Evolutionary conservation across 2,888 invertebrate species (phyloP).

Genomic region (Thelaira solivaga): DNA sequence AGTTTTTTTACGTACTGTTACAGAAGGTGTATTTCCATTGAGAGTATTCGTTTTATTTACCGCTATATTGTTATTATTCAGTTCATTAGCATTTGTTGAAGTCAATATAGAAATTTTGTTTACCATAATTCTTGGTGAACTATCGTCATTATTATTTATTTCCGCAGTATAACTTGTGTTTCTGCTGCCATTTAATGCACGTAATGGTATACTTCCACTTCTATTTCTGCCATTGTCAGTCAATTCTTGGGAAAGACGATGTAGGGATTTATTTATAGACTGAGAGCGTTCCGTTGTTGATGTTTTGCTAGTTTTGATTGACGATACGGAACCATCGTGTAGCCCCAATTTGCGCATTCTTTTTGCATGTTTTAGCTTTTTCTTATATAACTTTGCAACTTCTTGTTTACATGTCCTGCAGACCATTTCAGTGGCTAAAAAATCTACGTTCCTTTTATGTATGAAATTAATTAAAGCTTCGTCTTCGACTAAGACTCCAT

Average conservation of each 20-base stretch:
- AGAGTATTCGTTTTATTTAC: neutral
- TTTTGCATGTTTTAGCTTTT: slow-evolving; percentile 26
- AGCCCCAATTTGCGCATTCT: neutral
- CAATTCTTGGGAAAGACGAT: neutral
- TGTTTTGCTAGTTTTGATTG: neutral
- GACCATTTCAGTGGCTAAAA: slow-evolving; percentile 19
- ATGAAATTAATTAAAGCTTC: slow-evolving; percentile 14
- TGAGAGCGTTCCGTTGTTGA: neutral
- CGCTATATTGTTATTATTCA: neutral
- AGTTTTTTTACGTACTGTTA: slow-evolving; percentile 20
- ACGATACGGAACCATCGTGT: slow-evolving; percentile 2
- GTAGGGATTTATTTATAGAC: neutral
- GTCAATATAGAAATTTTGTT: neutral
- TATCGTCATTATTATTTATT: neutral
- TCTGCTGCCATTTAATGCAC: neutral
- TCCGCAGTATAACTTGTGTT: neutral
- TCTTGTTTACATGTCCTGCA: slow-evolving; percentile 27
- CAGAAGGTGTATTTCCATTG: neutral
- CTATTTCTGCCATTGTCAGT: neutral
- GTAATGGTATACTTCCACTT: neutral
- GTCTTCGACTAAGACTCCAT: slow-evolving; percentile 33
- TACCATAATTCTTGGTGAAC: neutral
- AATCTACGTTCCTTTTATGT: slow-evolving; percentile 25
- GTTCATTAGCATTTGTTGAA: neutral
- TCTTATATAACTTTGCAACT: slow-evolving; percentile 23